Base-by-base conservation (phyloP, 2,888 invertebrate genomes). In the Thereva nobilitata region DNA sequence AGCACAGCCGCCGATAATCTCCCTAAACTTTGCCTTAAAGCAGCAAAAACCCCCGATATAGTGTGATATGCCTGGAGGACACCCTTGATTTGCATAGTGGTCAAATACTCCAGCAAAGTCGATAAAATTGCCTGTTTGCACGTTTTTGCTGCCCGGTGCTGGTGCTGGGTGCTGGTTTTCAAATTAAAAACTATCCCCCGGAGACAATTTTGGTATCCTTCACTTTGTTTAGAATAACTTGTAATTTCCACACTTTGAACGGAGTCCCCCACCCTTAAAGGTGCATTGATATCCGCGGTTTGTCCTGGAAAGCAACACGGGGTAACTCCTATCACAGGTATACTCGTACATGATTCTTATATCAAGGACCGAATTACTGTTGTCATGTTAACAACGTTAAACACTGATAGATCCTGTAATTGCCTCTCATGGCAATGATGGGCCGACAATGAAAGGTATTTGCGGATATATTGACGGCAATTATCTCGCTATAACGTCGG, bases 401-500 rank as follows among this genome's bases (percentile, higher is more conserved):
- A 49, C 61, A 49, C 61, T 41, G 40, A 40, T 23, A 23, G 23
- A 23, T 23, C 23, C 23, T 61, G 37, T 61, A 61, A 61, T 61
- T 61, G 61, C 50, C 61, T 61, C 38, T 61, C 61, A 61, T 41
- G n/a, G n/a, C 40, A 35, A 41, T 50, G 50, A 49, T 50, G 57
- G 47, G 10, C 57, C 47, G 47, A 59, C 57, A 59, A 59, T 59
- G 37, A 59, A 47, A 47, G 47, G 47, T 59, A 47, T 53, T 38
- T 47, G 38, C 42, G 47, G 38, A 47, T 54, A 59, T 59, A 64
- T 64, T 63, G 64, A 63, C 42, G 64, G 68, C 68, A 68, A 68
- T 68, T 68, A 68, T 67, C 68, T 68, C 49, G 67, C 59, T 55
- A 61, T 55, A 67, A 65, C 64, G 55, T 59, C 56, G 65, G 55